Evolutionary conservation across 2,888 invertebrate genomes (phyloP), one percentile per base, ranked within the genome.

Genomic region (Trichogramma dendrolimi): DNA sequence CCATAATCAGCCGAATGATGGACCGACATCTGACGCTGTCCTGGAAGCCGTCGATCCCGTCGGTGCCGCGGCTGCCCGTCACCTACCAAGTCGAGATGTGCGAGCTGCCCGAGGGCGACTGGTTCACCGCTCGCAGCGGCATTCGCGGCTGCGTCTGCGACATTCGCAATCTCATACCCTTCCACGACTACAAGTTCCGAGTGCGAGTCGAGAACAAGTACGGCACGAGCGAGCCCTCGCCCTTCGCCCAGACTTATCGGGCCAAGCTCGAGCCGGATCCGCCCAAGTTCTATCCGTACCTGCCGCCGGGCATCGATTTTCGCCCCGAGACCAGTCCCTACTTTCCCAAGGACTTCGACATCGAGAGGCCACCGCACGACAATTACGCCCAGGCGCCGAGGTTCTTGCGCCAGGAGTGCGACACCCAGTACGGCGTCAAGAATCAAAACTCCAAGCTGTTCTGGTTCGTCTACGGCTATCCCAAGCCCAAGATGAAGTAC

Each of bases 381-480:
- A 88, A 88, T 4, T 88, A 91, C 75, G 88, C 91, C 0, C 92
- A 92, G 74, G 87, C 92, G 1, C 93, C 94, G 0, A 85, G 88
- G 72, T 96, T 97, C 83, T 82, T 96, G 7, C 87, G 94, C 0
- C 91, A 91, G 71, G 94, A 94, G 73, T 83, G 89, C 70, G 93
- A 94, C 69, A 86, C 88, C 0, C 91, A 94, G 71, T 97, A 95
- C 77, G 97, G 95, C 0, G 91, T 95, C 6, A 94, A 94, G 76
- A 91, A 92, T 40, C 94, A 95, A 77, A 94, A 93, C 70, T 88
- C 89, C 11, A 93, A 90, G 74, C 82, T 99, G 60, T 91, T 92
- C 81, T 94, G 96, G 90, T 95, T 92, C 79, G 92, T 97, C 10
- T 94, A 94, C 75, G 97, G 96, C 0, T 96, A 95, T 80, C 98